Percentiles rank a stretch among this genome's conserved stretches.
These are phyloP conservation scores for Timandra comae DNA, from an alignment of 2,888 invertebrate species.

Conservation along the genomic window DNA sequence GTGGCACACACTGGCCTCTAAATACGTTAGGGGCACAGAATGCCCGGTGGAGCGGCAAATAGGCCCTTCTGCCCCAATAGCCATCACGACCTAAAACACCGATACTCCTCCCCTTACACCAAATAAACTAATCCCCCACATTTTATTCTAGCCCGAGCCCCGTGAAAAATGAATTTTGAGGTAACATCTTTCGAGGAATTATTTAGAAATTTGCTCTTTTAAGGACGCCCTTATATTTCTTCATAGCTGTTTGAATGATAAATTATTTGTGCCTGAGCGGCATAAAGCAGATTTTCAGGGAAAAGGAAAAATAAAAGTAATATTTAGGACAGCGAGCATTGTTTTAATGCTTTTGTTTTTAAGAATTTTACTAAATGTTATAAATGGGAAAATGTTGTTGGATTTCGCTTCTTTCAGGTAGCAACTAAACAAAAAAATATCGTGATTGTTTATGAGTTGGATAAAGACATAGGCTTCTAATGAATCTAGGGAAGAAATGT, in stretches of 20 bases:
- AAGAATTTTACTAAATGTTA: no score
- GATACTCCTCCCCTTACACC: conserved; percentile 29
- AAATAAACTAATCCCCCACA: conserved; percentile 50
- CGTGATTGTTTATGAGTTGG: no score
- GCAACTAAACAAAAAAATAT: no score
- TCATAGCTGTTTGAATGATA: conserved; percentile 19
- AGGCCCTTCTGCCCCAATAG: conserved; percentile 67
- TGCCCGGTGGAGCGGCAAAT: conserved; percentile 62
- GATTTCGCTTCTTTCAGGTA: no score
- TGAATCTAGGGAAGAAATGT: no score
- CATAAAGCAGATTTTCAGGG: conserved; percentile 15
- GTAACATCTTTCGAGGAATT: conserved; percentile 43
- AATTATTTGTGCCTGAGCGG: conserved; percentile 16
- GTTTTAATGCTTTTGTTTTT: conserved; percentile 1
- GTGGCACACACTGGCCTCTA: conserved; percentile 37
- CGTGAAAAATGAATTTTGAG: conserved; percentile 58
- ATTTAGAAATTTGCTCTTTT: conserved; percentile 36
- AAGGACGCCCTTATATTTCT: conserved; percentile 16
- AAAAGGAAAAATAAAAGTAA: conserved; percentile 7
- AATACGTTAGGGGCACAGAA: conserved; percentile 52
- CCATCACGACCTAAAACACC: conserved; percentile 44
- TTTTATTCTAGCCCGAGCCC: conserved; percentile 40
- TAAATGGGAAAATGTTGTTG: no score
- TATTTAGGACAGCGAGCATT: conserved; percentile 7
- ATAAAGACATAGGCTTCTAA: no score